A percentile compares a stretch with the other conserved stretches of the same genome.
Conservation (phyloP, 2,113 vertebrate genomes). For the Rutilus rutilus region DNA sequence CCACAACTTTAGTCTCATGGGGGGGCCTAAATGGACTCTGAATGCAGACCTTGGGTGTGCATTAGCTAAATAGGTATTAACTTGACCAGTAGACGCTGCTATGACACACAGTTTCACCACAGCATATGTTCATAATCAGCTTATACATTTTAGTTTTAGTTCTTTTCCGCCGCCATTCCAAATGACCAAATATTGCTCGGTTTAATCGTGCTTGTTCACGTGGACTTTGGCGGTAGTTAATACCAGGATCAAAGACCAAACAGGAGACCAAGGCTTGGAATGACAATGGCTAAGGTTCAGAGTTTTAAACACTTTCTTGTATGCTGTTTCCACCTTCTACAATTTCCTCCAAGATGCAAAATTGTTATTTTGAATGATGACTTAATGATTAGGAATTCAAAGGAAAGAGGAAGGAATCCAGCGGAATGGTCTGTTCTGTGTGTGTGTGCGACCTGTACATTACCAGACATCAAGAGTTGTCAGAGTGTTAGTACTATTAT, state of each 20-base stretch:
- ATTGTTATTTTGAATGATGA: neutral
- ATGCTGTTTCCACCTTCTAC: neutral
- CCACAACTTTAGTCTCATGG: slow-evolving; percentile 49
- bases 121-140: slow-evolving; percentile 78
- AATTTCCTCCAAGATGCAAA: neutral
- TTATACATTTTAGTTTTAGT: slow-evolving; percentile 66
- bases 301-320: neutral
- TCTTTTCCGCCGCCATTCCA: slow-evolving; percentile 56
- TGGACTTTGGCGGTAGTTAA: slow-evolving; percentile 28
- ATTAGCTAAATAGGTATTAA: slow-evolving; percentile 76
- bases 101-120: slow-evolving; percentile 67
- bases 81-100: slow-evolving; percentile 66
- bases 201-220: slow-evolving; percentile 55
- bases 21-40: slow-evolving; percentile 49
- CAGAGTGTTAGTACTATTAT: slow-evolving; percentile 70
- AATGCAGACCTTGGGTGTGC: slow-evolving; percentile 61
- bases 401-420: neutral
- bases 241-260: slow-evolving; percentile 14
- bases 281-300: slow-evolving; percentile 1
- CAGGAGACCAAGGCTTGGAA: neutral
- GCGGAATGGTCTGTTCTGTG: slow-evolving; percentile 1
- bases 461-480: slow-evolving; percentile 64
- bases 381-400: neutral
- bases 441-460: slow-evolving; percentile 58
- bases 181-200: slow-evolving; percentile 71